Evolutionary conservation across 2,797 vertebrate genomes (phyloP), one percentile per base, ranked within the genome.

Genomic region (Sandelia bainsii): DNA sequence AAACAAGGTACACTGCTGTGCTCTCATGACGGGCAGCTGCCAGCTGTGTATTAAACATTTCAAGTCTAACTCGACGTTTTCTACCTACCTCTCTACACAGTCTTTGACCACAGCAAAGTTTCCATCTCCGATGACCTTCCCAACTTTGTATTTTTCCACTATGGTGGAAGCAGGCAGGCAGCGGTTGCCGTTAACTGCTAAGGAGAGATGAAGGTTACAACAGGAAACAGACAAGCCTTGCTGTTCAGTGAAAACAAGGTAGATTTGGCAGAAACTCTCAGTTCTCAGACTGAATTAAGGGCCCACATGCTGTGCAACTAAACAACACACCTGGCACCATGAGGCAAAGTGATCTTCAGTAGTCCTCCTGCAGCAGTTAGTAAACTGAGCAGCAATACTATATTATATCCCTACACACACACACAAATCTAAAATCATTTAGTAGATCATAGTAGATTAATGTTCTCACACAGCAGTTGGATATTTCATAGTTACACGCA

Each of bases 31-130:
- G 19, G 59, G 63, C 39, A 23, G 17, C 54, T 57, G 67, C 52
- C 19, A 27, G 23, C 57, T 42, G 50, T n/a, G 45, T 29, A 51
- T 44, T 22, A 50, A 56, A 54, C 11, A 27, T 16, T 44, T 37
- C 42, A 23, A 22, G 25, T 29, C 16, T 48, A 22, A 48, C 3
- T 1, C 9, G n/a, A 34, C 22, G 22, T 4, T 22, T 48, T 44
- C 59, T 64, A 78, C 95, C 89, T 75, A 99, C 98, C 96, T 93
- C 91, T 99, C 97, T 63, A 96, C 75, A 1, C 98, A 99, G 79
- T 99, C 97, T 84, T 97, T 99, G 19, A 99, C 98, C 16, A 99
- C 96, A 2, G 98, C 98, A 20, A 99, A 99, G 93, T 99, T 99
- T 25, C 98, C 98, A 12, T 99, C 98, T 9, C 98, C 98, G 14